These are phyloP conservation scores for Sebastolobus altivelis DNA, from an alignment of 2,797 vertebrate species.

Conservation along the genomic window DNA sequence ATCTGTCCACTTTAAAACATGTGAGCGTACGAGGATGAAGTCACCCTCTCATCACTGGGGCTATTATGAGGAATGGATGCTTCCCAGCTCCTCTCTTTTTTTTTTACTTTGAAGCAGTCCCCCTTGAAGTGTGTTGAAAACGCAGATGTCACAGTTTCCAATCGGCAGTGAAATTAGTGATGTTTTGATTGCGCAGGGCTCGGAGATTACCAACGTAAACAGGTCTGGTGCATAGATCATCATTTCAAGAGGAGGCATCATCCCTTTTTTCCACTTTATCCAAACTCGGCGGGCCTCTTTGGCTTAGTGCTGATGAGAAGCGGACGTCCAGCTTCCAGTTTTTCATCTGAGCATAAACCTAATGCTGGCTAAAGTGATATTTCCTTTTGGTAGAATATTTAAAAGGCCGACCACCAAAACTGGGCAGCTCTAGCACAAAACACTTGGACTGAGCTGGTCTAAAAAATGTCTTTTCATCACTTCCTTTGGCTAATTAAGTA, in stretches of 20 bases:
- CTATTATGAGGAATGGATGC: slow-evolving; percentile 63
- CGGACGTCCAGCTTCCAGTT: slow-evolving; percentile 75
- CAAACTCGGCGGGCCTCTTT: slow-evolving; percentile 65
- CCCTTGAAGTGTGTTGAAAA: slow-evolving; percentile 64
- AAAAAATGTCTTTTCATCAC: neutral
- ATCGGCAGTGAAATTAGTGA: slow-evolving; percentile 78
- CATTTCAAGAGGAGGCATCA: slow-evolving; percentile 69
- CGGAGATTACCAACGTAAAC: slow-evolving; percentile 79
- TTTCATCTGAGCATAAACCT: slow-evolving; percentile 64
- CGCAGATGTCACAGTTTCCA: slow-evolving; percentile 79
- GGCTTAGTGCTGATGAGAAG: slow-evolving; percentile 79
- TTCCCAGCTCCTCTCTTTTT: slow-evolving; percentile 35
- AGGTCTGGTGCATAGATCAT: slow-evolving; percentile 72
- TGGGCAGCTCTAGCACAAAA: neutral
- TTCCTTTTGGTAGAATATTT: slow-evolving; percentile 53
- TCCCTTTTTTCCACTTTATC: slow-evolving; percentile 69
- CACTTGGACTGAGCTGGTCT: neutral
- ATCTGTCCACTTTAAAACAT: slow-evolving; percentile 63
- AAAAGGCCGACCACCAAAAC: slow-evolving; percentile 36
- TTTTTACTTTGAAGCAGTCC: slow-evolving; percentile 45
- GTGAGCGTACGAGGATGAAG: slow-evolving; percentile 64
- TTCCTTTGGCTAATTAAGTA: neutral
- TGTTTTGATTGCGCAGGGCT: slow-evolving; percentile 77
- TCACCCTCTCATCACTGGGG: slow-evolving; percentile 72
- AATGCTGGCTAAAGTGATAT: slow-evolving; percentile 55